phyloP scores from a whole-genome alignment of 1,140 invertebrate species.

The Antheraea pernyi region DNA sequence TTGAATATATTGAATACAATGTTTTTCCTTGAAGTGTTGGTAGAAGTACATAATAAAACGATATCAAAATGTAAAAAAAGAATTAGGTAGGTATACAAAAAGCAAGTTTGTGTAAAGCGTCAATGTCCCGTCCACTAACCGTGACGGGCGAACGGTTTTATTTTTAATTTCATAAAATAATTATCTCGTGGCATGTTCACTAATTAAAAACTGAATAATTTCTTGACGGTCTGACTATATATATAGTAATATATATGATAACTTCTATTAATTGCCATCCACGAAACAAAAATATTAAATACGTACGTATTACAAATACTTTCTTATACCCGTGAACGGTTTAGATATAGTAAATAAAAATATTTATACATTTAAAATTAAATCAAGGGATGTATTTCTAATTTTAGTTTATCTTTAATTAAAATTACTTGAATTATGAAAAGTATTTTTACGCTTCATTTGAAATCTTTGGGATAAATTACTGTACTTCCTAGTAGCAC shows the following conservation, averaged over 20 bases:
- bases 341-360: too few species aligned
- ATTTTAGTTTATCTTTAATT: too few species aligned
- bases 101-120: constrained; percentile 29
- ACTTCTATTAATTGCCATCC: not conserved
- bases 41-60: constrained; percentile 21
- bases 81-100: constrained; percentile 17
- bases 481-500: too few species aligned
- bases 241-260: not conserved
- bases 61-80: constrained; percentile 31
- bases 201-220: constrained; percentile 44
- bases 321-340: too few species aligned
- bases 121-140: constrained; percentile 49
- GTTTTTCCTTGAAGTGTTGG: constrained; percentile 16
- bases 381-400: too few species aligned
- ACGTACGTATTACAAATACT: too few species aligned
- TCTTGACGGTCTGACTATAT: constrained; percentile 17
- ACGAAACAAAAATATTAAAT: not conserved
- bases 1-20: not conserved
- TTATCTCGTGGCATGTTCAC: constrained; percentile 49
- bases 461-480: too few species aligned
- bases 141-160: constrained; percentile 56
- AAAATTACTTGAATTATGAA: too few species aligned
- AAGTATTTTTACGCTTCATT: too few species aligned
- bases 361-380: too few species aligned
- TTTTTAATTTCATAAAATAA: constrained; percentile 62